Conservation (phyloP, 2,113 vertebrate species). For the Bos taurus region DNA sequence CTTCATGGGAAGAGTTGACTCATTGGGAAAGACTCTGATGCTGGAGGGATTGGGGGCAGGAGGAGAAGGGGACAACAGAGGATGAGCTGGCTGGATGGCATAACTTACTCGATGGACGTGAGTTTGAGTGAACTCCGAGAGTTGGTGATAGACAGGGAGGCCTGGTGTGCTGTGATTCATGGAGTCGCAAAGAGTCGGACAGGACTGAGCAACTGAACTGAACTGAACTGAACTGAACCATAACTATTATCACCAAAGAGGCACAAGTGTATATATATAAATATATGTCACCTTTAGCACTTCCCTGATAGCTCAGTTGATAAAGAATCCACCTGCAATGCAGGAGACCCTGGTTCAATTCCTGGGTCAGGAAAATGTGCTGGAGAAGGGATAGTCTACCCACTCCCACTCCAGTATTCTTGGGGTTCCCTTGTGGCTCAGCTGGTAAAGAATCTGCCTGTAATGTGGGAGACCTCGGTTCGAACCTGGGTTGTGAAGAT, state of each 20-base stretch:
- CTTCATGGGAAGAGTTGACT: too few species aligned
- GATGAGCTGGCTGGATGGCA: too few species aligned
- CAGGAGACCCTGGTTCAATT: not conserved
- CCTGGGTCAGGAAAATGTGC: not conserved
- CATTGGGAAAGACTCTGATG: too few species aligned
- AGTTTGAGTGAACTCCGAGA: too few species aligned
- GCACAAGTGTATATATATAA: not conserved
- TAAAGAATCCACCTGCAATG: not conserved
- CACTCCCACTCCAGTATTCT: not conserved
- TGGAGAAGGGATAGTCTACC: not conserved
- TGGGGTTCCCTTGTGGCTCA: not conserved
- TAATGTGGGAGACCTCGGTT: not conserved
- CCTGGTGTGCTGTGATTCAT: too few species aligned
- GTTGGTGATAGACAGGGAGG: too few species aligned
- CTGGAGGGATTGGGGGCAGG: too few species aligned
- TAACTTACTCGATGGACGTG: too few species aligned
- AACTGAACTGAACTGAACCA: not conserved
- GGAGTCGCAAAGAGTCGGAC: too few species aligned
- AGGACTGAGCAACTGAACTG: too few species aligned
- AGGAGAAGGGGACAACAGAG: too few species aligned
- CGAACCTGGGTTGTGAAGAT: not conserved
- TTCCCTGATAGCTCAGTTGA: not conserved
- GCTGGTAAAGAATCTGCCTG: not conserved
- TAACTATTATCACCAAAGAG: not conserved
- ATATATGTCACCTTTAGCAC: not conserved